Evolutionary conservation across 2,888 invertebrate species (phyloP).

Genomic region (Nemurella pictetii): DNA sequence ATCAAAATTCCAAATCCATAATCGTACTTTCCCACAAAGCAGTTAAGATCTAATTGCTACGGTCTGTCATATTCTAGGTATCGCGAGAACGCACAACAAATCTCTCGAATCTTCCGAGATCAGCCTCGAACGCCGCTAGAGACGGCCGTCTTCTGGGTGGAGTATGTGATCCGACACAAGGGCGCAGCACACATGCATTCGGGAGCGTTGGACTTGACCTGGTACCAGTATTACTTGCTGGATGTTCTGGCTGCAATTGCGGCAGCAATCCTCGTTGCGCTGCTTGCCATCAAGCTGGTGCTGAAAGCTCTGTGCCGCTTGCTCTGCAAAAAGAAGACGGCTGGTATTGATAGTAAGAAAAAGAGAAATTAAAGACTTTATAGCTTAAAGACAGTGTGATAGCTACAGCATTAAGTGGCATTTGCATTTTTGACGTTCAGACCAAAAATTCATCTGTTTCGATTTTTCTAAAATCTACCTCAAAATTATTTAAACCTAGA

Average conservation of each 20-base stretch:
- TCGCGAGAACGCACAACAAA: conserved; percentile 48
- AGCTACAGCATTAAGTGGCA: too few relatives aligned
- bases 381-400: too few relatives aligned
- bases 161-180: conserved; percentile 60
- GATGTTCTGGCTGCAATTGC: conserved; percentile 36
- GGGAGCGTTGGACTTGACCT: conserved; percentile 51
- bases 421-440: too few relatives aligned
- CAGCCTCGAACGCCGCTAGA: conserved; percentile 61
- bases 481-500: too few relatives aligned
- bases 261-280: not conserved
- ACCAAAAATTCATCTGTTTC: too few relatives aligned
- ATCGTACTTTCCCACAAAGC: too few relatives aligned
- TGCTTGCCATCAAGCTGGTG: not conserved
- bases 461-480: too few relatives aligned
- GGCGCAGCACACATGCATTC: conserved; percentile 53
- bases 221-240: conserved; percentile 53
- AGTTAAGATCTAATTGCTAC: too few relatives aligned
- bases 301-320: not conserved
- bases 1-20: too few relatives aligned
- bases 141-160: conserved; percentile 67
- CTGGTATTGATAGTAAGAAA: not conserved
- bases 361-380: not conserved
- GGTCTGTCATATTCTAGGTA: too few relatives aligned
- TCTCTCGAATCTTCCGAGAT: conserved; percentile 57
- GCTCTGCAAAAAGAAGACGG: not conserved